Evolutionary conservation across 2,113 vertebrate species (phyloP), one percentile per base, ranked within the genome.

Genomic region (Etia nguti): DNA sequence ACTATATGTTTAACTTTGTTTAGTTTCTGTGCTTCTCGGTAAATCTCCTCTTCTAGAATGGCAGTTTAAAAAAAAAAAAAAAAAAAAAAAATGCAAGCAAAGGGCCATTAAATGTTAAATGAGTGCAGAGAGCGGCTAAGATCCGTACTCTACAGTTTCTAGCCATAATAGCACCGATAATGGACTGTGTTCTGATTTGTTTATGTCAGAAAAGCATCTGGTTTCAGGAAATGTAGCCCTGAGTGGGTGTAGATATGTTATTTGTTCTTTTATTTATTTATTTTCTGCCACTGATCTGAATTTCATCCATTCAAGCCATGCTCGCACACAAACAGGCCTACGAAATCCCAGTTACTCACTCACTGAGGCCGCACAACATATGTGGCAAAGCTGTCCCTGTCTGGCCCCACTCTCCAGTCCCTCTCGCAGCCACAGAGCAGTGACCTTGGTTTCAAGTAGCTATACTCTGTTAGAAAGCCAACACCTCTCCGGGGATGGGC

Each of bases 361-460:
- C 36, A 87, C 26, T 80, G 15, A 84, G 75, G 41, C 59, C 8
- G 29, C 38, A 80, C 83, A 77, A 52, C 81, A 84, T 70, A 81
- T 90, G 89, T 89, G 81, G 83, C 83, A 81, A 59, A 90, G 54
- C 81, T 82, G 90, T 92, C 90, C 87, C 85, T 79, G 88, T 65
- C 89, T 91, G 83, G 91, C 88, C 88, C 83, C 73, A 77, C 87
- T 92, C 79, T 87, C 86, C 86, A 86, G 87, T 91, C 86, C 87
- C 88, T 90, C 84, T 90, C 60, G 11, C 81, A 92, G 92, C 93
- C 95, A 92, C 90, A 92, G 82, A 92, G 86, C 90, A 89, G 36
- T 94, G 95, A 96, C 96, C 96, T 95, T 96, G 95, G 95, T 96
- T 94, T 97, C 95, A 92, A 95, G 95, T 96, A 94, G 94, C 95